Percentiles rank a stretch among this genome's conserved stretches.
Conservation (phyloP, 2,797 vertebrate species). For the Falco berigora region DNA sequence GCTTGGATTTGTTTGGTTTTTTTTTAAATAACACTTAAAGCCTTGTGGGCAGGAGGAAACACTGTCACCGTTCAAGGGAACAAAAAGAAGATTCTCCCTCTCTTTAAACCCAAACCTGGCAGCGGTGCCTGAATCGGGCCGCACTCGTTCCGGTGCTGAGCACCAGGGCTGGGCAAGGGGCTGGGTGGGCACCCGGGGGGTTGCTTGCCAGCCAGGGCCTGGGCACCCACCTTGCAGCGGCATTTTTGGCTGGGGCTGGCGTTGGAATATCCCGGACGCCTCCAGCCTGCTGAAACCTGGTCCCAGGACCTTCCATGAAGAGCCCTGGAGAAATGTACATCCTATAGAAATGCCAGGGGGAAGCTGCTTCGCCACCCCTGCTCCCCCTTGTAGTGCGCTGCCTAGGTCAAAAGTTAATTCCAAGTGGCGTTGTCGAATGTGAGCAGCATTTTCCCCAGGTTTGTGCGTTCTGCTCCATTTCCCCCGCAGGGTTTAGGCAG, state of each 20-base stretch:
- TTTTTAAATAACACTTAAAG: background rate
- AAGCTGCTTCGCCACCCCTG: background rate
- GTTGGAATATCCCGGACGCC: background rate
- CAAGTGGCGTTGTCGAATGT: background rate
- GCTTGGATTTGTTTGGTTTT: too few relatives aligned
- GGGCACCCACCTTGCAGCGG: background rate
- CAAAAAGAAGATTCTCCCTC: background rate
- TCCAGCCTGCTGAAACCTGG: background rate
- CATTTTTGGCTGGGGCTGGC: background rate
- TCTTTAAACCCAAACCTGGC: background rate
- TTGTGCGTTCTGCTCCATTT: background rate
- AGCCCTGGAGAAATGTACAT: background rate
- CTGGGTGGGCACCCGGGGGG: too few relatives aligned
- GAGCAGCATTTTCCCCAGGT: background rate
- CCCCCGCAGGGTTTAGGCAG: background rate
- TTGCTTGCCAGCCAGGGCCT: background rate
- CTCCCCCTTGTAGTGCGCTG: background rate
- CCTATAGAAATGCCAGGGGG: background rate
- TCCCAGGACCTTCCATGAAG: background rate
- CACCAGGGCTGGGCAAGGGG: background rate
- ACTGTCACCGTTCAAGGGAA: rapidly evolving
- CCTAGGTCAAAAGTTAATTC: background rate
- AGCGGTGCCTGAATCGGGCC: background rate
- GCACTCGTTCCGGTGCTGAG: background rate
- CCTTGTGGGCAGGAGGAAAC: background rate